Conservation (phyloP, 2,888 invertebrate species). For the Stenoptilia bipunctidactyla region DNA sequence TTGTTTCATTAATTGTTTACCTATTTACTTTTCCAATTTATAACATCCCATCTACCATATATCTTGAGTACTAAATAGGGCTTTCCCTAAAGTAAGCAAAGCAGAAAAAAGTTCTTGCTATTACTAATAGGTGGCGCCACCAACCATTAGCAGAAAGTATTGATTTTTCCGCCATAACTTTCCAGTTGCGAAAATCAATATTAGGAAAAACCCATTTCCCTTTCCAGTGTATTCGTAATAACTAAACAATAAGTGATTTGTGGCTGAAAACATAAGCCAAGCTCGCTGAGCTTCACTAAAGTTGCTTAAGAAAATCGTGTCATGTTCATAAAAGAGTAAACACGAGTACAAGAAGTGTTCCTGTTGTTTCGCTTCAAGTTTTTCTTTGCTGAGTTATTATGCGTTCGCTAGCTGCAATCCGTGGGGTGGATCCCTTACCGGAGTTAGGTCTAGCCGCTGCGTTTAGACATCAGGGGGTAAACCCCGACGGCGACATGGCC, state of each 20-base stretch:
- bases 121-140: slow-evolving; percentile 43
- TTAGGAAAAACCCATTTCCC: slow-evolving; percentile 40
- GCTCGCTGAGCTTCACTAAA: too few species aligned
- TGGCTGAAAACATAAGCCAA: too few species aligned
- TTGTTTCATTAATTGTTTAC: too few species aligned
- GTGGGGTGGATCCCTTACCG: slow-evolving; percentile 60
- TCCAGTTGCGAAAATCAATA: slow-evolving; percentile 50
- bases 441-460: slow-evolving; percentile 46
- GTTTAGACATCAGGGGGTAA: slow-evolving; percentile 38
- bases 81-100: not conserved
- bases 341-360: slow-evolving; percentile 27
- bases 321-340: slow-evolving; percentile 44
- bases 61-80: not conserved
- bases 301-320: slow-evolving; percentile 19
- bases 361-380: slow-evolving; percentile 53
- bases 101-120: not conserved
- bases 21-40: too few species aligned
- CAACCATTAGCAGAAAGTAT: slow-evolving; percentile 26
- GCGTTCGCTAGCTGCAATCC: slow-evolving; percentile 57
- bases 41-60: not conserved
- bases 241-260: too few species aligned
- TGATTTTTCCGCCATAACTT: slow-evolving; percentile 38
- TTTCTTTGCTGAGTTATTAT: slow-evolving; percentile 59
- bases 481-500: slow-evolving; percentile 75
- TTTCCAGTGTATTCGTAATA: slow-evolving; percentile 12